Conservation (phyloP, 2,888 invertebrate genomes). For the Steinernema scapterisci region DNA sequence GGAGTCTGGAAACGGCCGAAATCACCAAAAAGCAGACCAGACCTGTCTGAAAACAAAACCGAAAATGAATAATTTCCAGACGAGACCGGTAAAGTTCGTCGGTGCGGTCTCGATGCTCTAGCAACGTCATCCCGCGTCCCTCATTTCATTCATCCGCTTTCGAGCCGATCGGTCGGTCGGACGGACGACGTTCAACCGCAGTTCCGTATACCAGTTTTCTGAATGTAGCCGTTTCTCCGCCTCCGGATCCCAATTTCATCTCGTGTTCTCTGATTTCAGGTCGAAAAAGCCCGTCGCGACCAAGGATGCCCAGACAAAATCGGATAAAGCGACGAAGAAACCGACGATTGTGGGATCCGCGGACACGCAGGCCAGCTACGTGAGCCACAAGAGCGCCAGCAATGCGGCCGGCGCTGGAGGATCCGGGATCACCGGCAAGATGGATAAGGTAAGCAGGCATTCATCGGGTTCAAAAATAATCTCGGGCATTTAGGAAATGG, state of each 20-base stretch:
- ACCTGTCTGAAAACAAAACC: too few species aligned
- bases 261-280: neutral
- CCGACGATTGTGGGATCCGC: neutral
- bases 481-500: neutral
- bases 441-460: neutral
- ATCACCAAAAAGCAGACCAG: too few species aligned
- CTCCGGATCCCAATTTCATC: neutral
- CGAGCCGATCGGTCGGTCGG: too few species aligned
- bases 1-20: too few species aligned
- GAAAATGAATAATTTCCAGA: too few species aligned
- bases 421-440: neutral
- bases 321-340: neutral
- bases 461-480: too few species aligned
- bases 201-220: neutral
- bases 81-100: too few species aligned
- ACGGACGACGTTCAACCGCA: too few species aligned
- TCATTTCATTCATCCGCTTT: too few species aligned
- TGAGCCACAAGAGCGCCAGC: conserved; percentile 1
- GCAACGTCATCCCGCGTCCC: too few species aligned
- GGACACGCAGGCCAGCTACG: neutral
- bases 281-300: neutral
- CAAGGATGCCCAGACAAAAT: neutral
- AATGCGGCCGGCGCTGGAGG: neutral
- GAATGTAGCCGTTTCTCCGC: neutral
- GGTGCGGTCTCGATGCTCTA: too few species aligned